Evolutionary conservation across 2,888 invertebrate genomes (phyloP).

Genomic region (Oeneis ivallda): DNA sequence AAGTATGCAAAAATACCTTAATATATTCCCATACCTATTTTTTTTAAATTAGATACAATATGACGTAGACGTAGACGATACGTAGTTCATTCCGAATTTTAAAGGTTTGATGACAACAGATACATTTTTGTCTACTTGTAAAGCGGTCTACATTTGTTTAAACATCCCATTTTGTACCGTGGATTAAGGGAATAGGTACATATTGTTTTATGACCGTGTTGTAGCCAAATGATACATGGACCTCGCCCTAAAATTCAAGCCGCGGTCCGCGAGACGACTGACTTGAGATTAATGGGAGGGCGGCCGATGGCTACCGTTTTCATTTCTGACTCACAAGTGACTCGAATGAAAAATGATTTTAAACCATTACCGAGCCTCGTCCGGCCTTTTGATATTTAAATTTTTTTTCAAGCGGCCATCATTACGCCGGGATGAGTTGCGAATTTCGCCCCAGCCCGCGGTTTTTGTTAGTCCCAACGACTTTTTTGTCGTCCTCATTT

Average conservation of each 20-base stretch:
- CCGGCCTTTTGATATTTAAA: constrained; percentile 82
- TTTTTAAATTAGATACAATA: no score
- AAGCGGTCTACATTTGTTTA: no score
- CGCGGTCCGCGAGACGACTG: constrained; percentile 52
- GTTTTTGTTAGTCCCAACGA: constrained; percentile 76
- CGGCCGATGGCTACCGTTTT: constrained; percentile 76
- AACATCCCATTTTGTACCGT: background rate
- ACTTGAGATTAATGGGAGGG: constrained; percentile 69
- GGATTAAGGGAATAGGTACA: no score
- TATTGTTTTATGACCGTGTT: constrained; percentile 4
- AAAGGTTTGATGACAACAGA: no score
- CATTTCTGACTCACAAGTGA: constrained; percentile 77
- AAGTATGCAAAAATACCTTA: no score
- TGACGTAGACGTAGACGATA: no score
- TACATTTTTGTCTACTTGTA: no score
- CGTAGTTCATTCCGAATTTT: no score
- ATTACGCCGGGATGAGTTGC: constrained; percentile 79
- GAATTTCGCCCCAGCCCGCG: constrained; percentile 77
- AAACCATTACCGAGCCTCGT: constrained; percentile 81
- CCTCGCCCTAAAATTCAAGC: constrained; percentile 62
- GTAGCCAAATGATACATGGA: constrained; percentile 61
- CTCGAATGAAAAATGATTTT: constrained; percentile 81
- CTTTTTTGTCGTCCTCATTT: constrained; percentile 79
- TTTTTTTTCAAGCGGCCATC: constrained; percentile 80
- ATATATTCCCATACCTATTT: no score